Evolutionary conservation across 2,797 vertebrate genomes (phyloP).

Genomic region (Amblyopsis hoosieri): DNA sequence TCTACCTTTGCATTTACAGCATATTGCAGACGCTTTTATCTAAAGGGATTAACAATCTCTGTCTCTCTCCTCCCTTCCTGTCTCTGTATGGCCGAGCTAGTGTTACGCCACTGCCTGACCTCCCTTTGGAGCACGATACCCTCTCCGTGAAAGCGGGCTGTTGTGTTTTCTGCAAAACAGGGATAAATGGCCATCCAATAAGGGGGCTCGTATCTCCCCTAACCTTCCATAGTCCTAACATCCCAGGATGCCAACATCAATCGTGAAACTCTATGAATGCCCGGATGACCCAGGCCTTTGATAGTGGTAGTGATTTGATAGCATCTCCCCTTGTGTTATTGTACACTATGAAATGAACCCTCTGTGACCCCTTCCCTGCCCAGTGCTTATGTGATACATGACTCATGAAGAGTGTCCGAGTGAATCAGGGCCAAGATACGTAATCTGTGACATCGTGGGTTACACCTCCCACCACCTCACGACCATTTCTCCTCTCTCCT

Average conservation of each 20-base stretch:
- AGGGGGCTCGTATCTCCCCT: slow-evolving; percentile 17
- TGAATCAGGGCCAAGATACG: slow-evolving; percentile 8
- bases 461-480: not conserved
- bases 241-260: not conserved
- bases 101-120: slow-evolving; percentile 44
- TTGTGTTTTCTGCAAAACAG: slow-evolving; percentile 35
- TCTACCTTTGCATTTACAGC: no score
- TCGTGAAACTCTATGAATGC: not conserved
- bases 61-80: not conserved
- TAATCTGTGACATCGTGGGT: slow-evolving; percentile 37
- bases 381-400: slow-evolving; percentile 20
- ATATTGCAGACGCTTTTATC: no score
- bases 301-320: slow-evolving; percentile 6
- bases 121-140: slow-evolving; percentile 43
- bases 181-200: slow-evolving; percentile 33
- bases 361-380: slow-evolving; percentile 13
- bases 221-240: slow-evolving; percentile 16
- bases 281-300: not conserved
- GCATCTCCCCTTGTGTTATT: not conserved
- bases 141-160: slow-evolving; percentile 50
- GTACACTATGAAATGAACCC: slow-evolving; percentile 2
- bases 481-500: slow-evolving; percentile 5
- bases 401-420: slow-evolving; percentile 28
- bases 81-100: slow-evolving; percentile 19
- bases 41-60: not conserved